Base-by-base conservation (phyloP, 2,888 invertebrate genomes). In the Sesia bembeciformis region DNA sequence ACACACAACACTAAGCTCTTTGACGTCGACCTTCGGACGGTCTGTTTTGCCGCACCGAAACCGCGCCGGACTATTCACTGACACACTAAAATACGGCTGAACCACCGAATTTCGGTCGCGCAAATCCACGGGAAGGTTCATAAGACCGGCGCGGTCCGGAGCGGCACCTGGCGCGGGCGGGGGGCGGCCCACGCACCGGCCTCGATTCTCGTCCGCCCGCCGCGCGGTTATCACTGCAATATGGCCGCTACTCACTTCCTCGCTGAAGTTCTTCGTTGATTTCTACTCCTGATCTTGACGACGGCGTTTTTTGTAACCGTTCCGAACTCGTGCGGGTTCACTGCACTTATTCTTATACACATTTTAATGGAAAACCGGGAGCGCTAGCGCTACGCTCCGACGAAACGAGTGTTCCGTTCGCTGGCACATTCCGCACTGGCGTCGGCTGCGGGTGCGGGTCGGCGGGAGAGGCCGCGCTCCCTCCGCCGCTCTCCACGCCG, bases 161-260 rank as follows among this genome's bases (percentile, higher is more conserved):
- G 52, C 64, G 66, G 61, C 86, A 83, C 85, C 84, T 83, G 85
- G 85, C 85, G 84, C 82, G 84, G 84, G 87, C 81, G 87, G 84
- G 80, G 87, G 89, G 87, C 87, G 90, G 90, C 90, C 90, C 88
- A 88, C 88, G 89, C 89, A 88, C 87, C 89, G 89, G 88, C 88
- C 88, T 89, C 88, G 88, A 89, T 89, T 88, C 88, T 89, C 87
- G 88, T 86, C 88, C 88, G 88, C 88, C 88, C 85, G 88, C 86
- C 87, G 88, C 88, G 89, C 88, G 88, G 88, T 89, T 89, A 88
- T 89, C 89, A 88, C 89, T 89, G 88, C 88, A 89, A 89, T 88
- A 89, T 89, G 88, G 88, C 88, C 88, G 88, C 88, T 88, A 89
- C 89, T 89, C 88, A 89, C 89, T 89, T 89, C 89, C 88, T 89